Evolutionary conservation across 2,797 vertebrate species (phyloP).

Genomic region (Glossophaga mutica): DNA sequence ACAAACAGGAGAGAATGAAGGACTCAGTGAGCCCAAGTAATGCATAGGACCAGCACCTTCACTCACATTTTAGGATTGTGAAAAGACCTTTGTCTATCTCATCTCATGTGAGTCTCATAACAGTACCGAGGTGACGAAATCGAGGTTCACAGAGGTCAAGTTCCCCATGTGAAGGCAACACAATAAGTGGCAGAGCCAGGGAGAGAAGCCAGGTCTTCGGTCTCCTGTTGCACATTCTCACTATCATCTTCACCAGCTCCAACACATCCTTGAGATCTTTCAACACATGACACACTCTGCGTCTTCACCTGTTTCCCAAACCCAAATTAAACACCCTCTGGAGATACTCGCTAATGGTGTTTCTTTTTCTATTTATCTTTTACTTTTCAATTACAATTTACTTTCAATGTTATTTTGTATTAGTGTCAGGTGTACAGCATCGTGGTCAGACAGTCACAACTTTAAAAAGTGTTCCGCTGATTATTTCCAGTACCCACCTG

Average conservation of each 20-base stretch:
- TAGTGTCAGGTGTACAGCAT: not conserved
- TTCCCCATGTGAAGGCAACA: not conserved
- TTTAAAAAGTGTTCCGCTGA: not conserved
- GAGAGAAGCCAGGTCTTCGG: not conserved
- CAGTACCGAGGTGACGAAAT: not conserved
- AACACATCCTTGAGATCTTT: not conserved
- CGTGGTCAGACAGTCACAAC: not conserved
- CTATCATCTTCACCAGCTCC: not conserved
- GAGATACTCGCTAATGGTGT: not conserved
- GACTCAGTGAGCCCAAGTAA: not conserved
- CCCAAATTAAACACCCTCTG: not conserved
- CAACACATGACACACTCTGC: not conserved
- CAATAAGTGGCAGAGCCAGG: not conserved
- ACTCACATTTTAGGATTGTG: not conserved
- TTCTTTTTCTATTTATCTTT: not conserved
- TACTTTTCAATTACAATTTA: not conserved
- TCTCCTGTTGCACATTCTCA: not conserved
- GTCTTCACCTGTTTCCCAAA: not conserved
- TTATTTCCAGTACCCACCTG: not conserved
- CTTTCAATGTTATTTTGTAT: not conserved
- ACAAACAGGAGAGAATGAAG: not conserved
- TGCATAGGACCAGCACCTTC: not conserved
- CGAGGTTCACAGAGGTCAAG: not conserved
- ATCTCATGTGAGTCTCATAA: not conserved
- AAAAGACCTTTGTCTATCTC: not conserved